Evolutionary conservation across 2,888 invertebrate genomes (phyloP), one percentile per base, ranked within the genome.

Genomic region (Microctonus aethiopoides): DNA sequence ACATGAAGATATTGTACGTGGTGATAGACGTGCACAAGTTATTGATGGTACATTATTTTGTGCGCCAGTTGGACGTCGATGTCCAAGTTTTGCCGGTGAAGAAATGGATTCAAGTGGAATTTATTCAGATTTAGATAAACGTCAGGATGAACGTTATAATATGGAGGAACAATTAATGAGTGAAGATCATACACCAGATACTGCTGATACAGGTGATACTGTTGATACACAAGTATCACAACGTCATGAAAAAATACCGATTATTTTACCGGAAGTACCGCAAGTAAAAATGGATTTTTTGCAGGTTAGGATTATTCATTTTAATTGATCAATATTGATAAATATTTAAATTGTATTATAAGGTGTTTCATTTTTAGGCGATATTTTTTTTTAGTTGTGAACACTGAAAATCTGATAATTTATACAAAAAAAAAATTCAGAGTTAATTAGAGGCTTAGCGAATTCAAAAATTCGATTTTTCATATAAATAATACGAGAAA

Each of bases 31-130:
- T 36, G 90, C 90, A 69, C 94, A 95, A 87, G 94, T 95, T 4
- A 96, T 96, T 73, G 96, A 96, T 84, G 96, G 96, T 1, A 95
- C 95, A 36, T 87, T 96, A n/a, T 96, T 96, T 83, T 94, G 94
- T 20, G 82, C 84, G 6, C 84, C 86, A 0, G 83, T 81, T 5
- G 85, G 84, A 5, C 79, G 84, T 32, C 76, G 83, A 54, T 86
- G 85, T 67, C 86, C 86, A 9, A 86, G 85, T 70, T 86, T 87
- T 71, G 84, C 85, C 51, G 84, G 90, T 74, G 95, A 95, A 84
- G 95, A 95, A 80, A 95, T 95, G 95, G 95, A 95, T 83, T 95
- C 95, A 0, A 95, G 95, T 81, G 95, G 95, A 0, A 93, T 95
- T 61, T 95, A 95, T 81, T 95, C 95, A 0, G 95, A 95, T 84